phyloP scores from a whole-genome alignment of 2,113 vertebrate genomes.

The Centropristis striata region DNA sequence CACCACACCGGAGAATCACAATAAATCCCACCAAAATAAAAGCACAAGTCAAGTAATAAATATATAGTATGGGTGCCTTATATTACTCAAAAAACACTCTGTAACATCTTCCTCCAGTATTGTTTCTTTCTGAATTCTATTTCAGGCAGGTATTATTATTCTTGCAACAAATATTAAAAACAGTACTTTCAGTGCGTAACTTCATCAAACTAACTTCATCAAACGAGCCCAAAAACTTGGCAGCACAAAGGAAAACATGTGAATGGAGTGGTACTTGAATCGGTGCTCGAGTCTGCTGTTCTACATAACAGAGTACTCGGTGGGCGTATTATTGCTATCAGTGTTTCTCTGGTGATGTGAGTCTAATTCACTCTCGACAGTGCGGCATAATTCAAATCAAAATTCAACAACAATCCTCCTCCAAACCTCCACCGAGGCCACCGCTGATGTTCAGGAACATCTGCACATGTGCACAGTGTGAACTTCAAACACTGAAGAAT shows the following conservation, averaged over 20 bases:
- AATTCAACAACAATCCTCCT: constrained; percentile 1
- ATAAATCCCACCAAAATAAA: not conserved
- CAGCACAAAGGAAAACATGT: not conserved
- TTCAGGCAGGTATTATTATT: not conserved
- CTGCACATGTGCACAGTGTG: not conserved
- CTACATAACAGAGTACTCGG: not conserved
- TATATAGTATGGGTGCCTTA: not conserved
- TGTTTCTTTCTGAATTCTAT: not conserved
- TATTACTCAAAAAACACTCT: not conserved
- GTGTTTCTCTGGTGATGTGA: constrained; percentile 1
- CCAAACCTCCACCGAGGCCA: not conserved
- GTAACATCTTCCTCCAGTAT: not conserved
- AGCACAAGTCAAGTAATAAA: not conserved
- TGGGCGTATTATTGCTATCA: constrained; percentile 7
- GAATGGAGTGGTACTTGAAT: not conserved
- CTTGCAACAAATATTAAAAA: not conserved
- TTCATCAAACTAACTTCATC: not conserved
- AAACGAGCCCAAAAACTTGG: not conserved
- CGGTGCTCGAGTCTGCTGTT: not conserved
- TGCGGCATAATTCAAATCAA: not conserved
- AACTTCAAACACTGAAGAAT: not conserved
- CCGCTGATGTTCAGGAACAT: not conserved
- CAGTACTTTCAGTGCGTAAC: not conserved
- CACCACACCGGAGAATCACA: not conserved
- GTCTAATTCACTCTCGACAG: constrained; percentile 9